phyloP scores from a whole-genome alignment of 1,140 invertebrate species.

The Penaeus chinensis region DNA sequence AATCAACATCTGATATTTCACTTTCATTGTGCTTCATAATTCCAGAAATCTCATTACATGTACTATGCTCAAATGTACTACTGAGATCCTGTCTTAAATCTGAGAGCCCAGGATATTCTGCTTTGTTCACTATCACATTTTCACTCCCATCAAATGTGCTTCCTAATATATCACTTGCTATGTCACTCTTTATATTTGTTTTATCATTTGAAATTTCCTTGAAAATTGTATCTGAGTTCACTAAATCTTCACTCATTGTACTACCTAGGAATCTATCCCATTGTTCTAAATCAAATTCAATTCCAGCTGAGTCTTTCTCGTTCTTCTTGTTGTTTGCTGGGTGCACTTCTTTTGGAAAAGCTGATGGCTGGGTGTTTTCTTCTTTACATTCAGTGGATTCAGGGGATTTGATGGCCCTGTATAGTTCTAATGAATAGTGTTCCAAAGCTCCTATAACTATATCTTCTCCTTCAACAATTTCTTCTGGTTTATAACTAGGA shows the following conservation, averaged over 20 bases:
- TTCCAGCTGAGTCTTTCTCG: neutral
- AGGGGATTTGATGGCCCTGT: constrained; percentile 49
- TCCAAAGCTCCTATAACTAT: constrained; percentile 56
- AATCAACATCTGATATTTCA: no score
- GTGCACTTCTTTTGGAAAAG: no score
- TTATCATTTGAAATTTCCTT: constrained; percentile 22
- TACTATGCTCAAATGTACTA: constrained; percentile 50
- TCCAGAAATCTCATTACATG: constrained; percentile 45
- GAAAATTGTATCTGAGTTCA: constrained; percentile 25
- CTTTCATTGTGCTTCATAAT: constrained; percentile 28
- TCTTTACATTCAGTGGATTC: neutral
- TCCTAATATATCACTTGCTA: constrained; percentile 22
- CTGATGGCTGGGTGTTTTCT: no score
- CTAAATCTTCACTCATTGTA: constrained; percentile 25
- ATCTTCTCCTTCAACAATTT: constrained; percentile 53
- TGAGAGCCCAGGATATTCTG: neutral
- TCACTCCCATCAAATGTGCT: neutral
- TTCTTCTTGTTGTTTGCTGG: no score
- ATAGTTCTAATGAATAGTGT: constrained; percentile 55
- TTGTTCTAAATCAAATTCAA: constrained; percentile 50
- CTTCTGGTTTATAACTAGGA: constrained; percentile 49
- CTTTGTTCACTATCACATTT: neutral
- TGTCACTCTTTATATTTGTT: neutral
- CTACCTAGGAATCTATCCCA: constrained; percentile 54
- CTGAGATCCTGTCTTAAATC: constrained; percentile 20